Base-by-base conservation (phyloP, 2,888 invertebrate species). In the Dexiosoma caninum region DNA sequence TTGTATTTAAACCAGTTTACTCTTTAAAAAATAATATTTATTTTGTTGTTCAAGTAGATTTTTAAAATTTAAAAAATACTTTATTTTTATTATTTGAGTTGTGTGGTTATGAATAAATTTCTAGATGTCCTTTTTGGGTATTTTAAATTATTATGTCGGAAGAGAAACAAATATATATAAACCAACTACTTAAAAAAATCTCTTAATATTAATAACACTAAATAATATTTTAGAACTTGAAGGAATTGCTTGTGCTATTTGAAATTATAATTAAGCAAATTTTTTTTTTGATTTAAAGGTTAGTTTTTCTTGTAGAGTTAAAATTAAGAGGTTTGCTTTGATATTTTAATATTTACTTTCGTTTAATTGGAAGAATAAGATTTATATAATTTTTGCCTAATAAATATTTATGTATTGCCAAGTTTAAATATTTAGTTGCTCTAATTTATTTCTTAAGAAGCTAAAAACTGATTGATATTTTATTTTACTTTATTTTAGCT, bases 21-120 rank as follows among this genome's bases (percentile, higher is more conserved):
- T 2, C 16, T 42, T 60, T 14, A 27, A n/a, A n/a, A n/a, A n/a
- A 10, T 69, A 42, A 5, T 53, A 7, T 49, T n/a, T 57, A 64
- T 16, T 55, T 32, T 53, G 23, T 35, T 64, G 37, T 60, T 64
- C 67, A 21, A 51, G 12, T 30, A 69, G 19, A 59, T 67, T 66
- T 30, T 72, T 32, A 51, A 71, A 72, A 75, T 66, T 66, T 71
- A 59, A 80, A 62, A 75, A 79, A 79, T 70, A 75, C 66, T 44
- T 69, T 35, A 55, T 49, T 44, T 55, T 14, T 55, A 35, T 53
- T 27, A n/a, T 60, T 53, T 49, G 35, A 14, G 9, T 71, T 59
- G 21, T 37, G 12, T 37, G 19, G 2, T 12, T 57, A 8, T 60
- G 6, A 14, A 8, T 51, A 10, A n/a, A 23, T 23, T 60, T 60